phyloP scores from a whole-genome alignment of 2,113 vertebrate species.

The Cricetomys ansorgei region DNA sequence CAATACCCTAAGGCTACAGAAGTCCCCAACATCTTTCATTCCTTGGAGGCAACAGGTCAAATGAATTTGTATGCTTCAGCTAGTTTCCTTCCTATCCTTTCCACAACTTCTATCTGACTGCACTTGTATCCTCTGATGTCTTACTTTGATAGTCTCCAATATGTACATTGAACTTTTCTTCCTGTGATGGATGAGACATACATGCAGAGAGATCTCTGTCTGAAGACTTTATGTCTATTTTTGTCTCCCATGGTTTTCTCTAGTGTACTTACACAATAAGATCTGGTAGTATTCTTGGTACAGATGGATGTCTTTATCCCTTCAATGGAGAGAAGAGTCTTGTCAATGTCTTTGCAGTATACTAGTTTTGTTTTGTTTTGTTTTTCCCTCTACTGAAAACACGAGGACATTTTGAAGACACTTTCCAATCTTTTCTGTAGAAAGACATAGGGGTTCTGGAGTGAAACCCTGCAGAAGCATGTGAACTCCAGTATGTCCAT shows the following conservation, averaged over 20 bases:
- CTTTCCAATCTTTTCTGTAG: background rate
- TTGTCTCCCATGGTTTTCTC: background rate
- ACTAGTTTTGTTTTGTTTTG: too few species aligned
- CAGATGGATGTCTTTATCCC: background rate
- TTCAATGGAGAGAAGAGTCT: background rate
- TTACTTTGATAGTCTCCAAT: background rate
- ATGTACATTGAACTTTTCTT: background rate
- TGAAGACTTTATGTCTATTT: background rate
- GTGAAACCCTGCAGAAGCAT: background rate
- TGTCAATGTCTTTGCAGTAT: background rate
- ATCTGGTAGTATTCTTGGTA: background rate
- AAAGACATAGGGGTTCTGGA: background rate
- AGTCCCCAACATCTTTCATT: background rate
- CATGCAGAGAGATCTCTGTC: background rate
- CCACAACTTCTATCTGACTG: background rate
- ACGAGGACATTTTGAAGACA: background rate
- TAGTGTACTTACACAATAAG: background rate
- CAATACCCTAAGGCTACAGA: background rate
- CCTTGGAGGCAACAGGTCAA: background rate
- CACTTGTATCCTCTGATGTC: background rate
- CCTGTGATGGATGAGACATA: background rate
- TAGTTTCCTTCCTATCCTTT: background rate
- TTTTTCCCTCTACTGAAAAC: background rate
- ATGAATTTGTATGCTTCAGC: background rate
- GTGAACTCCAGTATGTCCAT: accelerated